These are phyloP conservation scores for Cyclargus thomasi DNA, from an alignment of 1,140 invertebrate genomes.

Conservation along the genomic window DNA sequence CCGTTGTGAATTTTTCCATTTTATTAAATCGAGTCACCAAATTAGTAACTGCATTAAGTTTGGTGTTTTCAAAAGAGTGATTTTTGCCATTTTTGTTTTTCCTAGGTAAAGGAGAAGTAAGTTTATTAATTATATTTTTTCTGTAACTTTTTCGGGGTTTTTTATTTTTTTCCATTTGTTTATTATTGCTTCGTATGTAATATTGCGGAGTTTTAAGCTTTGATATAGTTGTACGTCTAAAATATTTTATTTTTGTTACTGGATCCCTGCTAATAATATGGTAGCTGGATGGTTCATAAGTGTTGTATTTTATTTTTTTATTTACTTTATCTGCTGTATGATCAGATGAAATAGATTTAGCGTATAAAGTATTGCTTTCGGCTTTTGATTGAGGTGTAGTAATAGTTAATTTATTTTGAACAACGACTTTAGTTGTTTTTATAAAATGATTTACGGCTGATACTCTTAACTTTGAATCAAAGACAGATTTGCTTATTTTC, in stretches of 20 bases:
- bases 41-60: background rate
- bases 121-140: background rate
- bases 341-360: background rate
- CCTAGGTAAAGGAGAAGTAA: background rate
- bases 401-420: background rate
- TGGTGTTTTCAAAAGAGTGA: background rate
- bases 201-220: background rate
- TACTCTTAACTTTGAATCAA: background rate
- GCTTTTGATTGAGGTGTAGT: background rate
- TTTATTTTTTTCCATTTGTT: background rate
- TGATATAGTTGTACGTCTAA: background rate
- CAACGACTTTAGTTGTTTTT: background rate
- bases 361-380: background rate
- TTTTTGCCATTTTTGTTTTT: background rate
- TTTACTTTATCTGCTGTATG: constrained; percentile 18
- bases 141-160: background rate
- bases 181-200: background rate
- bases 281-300: constrained; percentile 30
- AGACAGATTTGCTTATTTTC: background rate
- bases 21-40: background rate
- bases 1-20: background rate
- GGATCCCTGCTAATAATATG: background rate
- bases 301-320: constrained; percentile 30
- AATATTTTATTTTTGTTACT: background rate
- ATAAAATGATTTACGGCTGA: background rate